phyloP scores from a whole-genome alignment of 2,888 invertebrate genomes.

The Trichopoda pennipes region DNA sequence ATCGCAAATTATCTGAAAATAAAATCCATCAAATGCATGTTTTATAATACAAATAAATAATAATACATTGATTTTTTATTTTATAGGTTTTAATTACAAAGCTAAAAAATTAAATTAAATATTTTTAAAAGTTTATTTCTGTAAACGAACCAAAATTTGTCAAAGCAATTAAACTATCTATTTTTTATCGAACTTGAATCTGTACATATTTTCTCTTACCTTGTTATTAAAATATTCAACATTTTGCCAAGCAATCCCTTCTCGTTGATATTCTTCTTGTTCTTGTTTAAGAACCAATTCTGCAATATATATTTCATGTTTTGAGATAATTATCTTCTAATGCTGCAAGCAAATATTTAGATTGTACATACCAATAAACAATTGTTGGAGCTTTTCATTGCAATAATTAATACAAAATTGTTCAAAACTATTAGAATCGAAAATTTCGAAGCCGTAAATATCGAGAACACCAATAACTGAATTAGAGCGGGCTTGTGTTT shows the following conservation, averaged over 20 bases:
- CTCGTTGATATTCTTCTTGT: conserved; percentile 97
- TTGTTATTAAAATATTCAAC: conserved; percentile 99
- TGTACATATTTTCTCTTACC: conserved; percentile 76
- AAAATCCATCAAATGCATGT: neutral
- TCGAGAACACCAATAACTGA: conserved; percentile 91
- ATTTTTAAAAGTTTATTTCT: too few species aligned
- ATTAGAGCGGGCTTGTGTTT: conserved; percentile 77
- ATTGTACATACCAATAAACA: conserved; percentile 90
- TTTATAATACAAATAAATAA: too few species aligned
- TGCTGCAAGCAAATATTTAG: neutral
- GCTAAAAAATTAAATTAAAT: too few species aligned
- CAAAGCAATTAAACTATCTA: too few species aligned
- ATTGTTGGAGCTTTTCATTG: conserved; percentile 98
- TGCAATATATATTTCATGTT: conserved; percentile 77
- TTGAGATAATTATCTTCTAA: neutral
- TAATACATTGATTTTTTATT: too few species aligned
- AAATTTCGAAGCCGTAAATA: conserved; percentile 99
- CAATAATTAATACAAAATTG: conserved; percentile 99
- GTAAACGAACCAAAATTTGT: too few species aligned
- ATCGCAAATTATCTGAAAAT: conserved; percentile 89
- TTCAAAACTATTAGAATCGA: conserved; percentile 98
- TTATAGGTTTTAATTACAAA: too few species aligned
- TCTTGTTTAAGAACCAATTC: conserved; percentile 98
- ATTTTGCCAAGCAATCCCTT: conserved; percentile 97
- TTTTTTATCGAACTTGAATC: too few species aligned